Base-by-base conservation (phyloP, 2,888 invertebrate species). In the Nezara viridula region DNA sequence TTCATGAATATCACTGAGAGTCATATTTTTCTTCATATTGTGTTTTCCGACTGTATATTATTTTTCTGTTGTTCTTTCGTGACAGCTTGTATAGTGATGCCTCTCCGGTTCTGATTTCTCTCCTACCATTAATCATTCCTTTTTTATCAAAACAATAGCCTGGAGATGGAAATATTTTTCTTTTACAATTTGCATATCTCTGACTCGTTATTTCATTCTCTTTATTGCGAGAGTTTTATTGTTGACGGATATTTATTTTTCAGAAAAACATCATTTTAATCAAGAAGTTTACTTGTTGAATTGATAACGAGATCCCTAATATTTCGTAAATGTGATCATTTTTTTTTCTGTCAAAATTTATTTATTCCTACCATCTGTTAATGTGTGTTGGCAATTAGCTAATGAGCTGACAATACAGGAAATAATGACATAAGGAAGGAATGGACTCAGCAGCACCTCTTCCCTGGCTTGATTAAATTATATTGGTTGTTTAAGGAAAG, bases 1-100 rank as follows among this genome's bases (percentile, higher is more conserved):
- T 73, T 21, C 37, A 32, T 73, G 66, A 21, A 73, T 37, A 37
- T 73, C 37, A 37, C 19, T 37, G 37, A 37, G 19, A 73, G 66
- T 19, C 66, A 73, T 73, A 73, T 73, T 73, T 73, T 37, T 73
- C 66, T 73, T 73, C 66, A 73, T 73, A 73, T 73, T 73, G 66
- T 73, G 66, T 73, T 73, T 32, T 7, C 7, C 27, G 66, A 21
- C 66, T 73, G 66, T 73, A 73, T 73, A 73, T 73, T 73, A 73
- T 73, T 73, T 73, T 73, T 73, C 66, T 37, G 66, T 73, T 73
- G 66, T 73, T 60, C 66, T 21, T 73, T 73, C 32, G 16, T 37
- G 66, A 73, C 66, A 37, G 66, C 1, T 73, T 73, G 32, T 73
- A 73, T 37, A 73, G 66, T 73, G 66, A 73, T 73, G 37, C 66